phyloP scores from a whole-genome alignment of 2,113 vertebrate genomes.

The Ancistrus triradiatus region DNA sequence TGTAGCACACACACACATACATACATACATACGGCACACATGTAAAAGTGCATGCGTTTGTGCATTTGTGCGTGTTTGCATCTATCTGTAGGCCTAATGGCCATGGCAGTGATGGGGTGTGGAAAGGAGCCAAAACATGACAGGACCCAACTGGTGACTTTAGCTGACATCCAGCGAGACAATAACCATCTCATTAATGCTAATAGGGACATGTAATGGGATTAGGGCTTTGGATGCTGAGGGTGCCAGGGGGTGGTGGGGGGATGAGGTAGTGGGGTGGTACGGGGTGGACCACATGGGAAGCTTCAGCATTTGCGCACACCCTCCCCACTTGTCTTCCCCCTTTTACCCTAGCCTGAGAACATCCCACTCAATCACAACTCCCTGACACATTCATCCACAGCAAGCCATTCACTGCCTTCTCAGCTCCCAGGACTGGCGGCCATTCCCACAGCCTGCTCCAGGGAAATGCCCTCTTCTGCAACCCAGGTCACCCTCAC shows the following conservation, averaged over 20 bases:
- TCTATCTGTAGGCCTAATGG: constrained; percentile 34
- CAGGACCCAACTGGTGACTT: constrained; percentile 59
- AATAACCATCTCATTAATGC: constrained; percentile 62
- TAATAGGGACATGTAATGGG: constrained; percentile 70
- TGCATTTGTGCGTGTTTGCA: constrained; percentile 8
- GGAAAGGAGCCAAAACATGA: constrained; percentile 68
- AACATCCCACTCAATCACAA: constrained; percentile 58
- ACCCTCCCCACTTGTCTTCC: constrained; percentile 36
- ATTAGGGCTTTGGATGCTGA: constrained; percentile 66
- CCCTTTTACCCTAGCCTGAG: constrained; percentile 43
- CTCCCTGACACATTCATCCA: constrained; percentile 43
- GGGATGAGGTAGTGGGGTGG: background rate
- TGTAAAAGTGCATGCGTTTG: too few relatives aligned
- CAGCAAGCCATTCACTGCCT: constrained; percentile 38
- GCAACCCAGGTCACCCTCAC: constrained; percentile 12
- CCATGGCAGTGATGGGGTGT: constrained; percentile 61
- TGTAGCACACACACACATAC: too few relatives aligned
- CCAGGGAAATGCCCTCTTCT: constrained; percentile 25
- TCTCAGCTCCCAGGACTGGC: constrained; percentile 32
- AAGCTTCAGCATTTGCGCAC: constrained; percentile 46
- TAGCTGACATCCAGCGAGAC: constrained; percentile 60
- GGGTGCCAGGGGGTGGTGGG: constrained; percentile 31
- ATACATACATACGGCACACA: too few relatives aligned
- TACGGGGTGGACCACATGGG: constrained; percentile 66
- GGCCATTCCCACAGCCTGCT: constrained; percentile 42